Conservation (phyloP, 1,140 invertebrate genomes). For the Bombus fervidus region DNA sequence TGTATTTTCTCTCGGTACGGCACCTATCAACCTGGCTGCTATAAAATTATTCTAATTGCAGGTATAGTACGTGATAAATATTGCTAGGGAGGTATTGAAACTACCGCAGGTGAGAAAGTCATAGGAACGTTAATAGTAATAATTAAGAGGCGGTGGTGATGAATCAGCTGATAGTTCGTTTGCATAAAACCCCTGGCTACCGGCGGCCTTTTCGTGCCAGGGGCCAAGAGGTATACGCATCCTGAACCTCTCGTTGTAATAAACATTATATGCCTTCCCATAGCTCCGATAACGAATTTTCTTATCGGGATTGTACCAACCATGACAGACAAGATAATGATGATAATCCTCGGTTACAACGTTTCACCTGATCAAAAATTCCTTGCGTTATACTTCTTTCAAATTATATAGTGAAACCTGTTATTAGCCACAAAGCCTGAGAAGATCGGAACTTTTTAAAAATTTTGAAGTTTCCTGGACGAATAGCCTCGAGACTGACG, state of each 20-base stretch:
- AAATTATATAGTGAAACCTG: not conserved
- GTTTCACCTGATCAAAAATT: not conserved
- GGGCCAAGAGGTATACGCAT: not conserved
- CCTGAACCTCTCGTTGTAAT: not conserved
- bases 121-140: conserved; percentile 54
- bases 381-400: not conserved
- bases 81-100: not conserved
- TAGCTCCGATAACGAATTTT: not conserved
- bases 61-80: conserved; percentile 3
- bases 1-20: not conserved
- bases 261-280: not conserved
- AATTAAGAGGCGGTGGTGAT: conserved; percentile 55
- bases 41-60: conserved; percentile 16
- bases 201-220: conserved; percentile 26
- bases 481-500: not conserved
- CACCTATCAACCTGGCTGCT: not conserved
- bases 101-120: conserved; percentile 17
- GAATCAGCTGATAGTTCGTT: conserved; percentile 55
- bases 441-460: not conserved
- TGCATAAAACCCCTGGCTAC: conserved; percentile 53
- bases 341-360: not conserved
- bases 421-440: not conserved
- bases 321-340: not conserved
- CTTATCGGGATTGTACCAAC: not conserved
- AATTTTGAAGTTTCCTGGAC: not conserved